These are phyloP conservation scores for Trichonephila inaurata DNA, from an alignment of 1,140 invertebrate genomes.

Conservation along the genomic window DNA sequence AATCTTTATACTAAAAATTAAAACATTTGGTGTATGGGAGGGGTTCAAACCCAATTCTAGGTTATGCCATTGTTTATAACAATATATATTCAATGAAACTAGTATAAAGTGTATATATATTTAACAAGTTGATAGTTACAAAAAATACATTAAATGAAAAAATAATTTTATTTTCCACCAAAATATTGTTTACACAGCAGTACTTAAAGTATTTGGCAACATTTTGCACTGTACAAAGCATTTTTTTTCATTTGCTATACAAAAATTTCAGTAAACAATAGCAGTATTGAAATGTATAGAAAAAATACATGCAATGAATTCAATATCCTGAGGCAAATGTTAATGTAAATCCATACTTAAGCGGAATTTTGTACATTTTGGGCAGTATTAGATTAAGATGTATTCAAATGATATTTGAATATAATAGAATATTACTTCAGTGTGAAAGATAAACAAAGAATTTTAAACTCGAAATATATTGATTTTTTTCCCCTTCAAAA, in stretches of 20 bases:
- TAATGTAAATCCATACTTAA: not conserved
- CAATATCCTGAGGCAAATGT: not conserved
- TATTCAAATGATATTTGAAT: too few relatives aligned
- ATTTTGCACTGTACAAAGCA: slow-evolving; percentile 39
- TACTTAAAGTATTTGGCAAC: slow-evolving; percentile 71
- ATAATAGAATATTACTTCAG: too few relatives aligned
- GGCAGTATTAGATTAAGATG: not conserved
- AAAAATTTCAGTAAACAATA: not conserved
- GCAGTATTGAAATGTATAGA: slow-evolving; percentile 22
- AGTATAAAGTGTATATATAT: too few relatives aligned
- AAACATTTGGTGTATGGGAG: too few relatives aligned
- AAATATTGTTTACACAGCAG: slow-evolving; percentile 31
- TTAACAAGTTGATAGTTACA: too few relatives aligned
- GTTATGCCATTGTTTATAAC: too few relatives aligned
- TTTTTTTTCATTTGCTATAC: not conserved
- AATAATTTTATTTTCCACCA: slow-evolving; percentile 20
- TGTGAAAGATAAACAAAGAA: too few relatives aligned
- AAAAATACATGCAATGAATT: not conserved
- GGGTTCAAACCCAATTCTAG: too few relatives aligned
- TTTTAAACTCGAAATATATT: too few relatives aligned
- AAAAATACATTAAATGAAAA: not conserved
- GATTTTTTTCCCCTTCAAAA: too few relatives aligned
- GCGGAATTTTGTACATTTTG: not conserved
- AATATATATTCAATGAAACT: too few relatives aligned
- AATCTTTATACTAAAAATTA: too few relatives aligned